phyloP scores from a whole-genome alignment of 2,888 invertebrate genomes.

The Habroteleia sp. region DNA sequence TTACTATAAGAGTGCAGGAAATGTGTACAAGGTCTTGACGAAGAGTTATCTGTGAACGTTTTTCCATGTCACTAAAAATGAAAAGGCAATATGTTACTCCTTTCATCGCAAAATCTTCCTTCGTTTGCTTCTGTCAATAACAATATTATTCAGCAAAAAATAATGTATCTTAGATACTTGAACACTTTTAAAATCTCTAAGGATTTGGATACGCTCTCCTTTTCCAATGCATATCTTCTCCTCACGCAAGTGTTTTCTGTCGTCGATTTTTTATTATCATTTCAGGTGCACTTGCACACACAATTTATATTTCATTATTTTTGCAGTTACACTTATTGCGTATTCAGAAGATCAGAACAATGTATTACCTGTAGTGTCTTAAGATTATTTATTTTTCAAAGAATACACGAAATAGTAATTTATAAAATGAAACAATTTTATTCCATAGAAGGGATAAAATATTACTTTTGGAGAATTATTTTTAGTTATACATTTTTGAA shows the following conservation, averaged over 20 bases:
- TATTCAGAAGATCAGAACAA: too few relatives aligned
- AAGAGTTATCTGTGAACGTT: constrained; percentile 62
- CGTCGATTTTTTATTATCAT: constrained; percentile 13
- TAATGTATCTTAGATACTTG: constrained; percentile 14
- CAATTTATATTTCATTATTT: constrained; percentile 35
- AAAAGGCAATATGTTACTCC: constrained; percentile 62
- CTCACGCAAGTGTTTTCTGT: neutral
- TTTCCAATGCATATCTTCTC: constrained; percentile 13
- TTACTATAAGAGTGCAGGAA: constrained; percentile 51
- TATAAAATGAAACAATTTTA: too few relatives aligned
- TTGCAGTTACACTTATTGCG: neutral
- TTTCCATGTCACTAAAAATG: constrained; percentile 61
- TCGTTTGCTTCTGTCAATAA: constrained; percentile 59
- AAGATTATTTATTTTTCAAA: too few relatives aligned
- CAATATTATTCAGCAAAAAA: constrained; percentile 50
- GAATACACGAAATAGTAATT: too few relatives aligned
- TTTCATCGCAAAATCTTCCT: constrained; percentile 53
- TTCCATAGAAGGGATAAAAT: too few relatives aligned
- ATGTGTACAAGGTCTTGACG: constrained; percentile 57
- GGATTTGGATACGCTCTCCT: constrained; percentile 21
- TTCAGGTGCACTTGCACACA: constrained; percentile 6
- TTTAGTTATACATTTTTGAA: too few relatives aligned
- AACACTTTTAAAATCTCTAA: constrained; percentile 7
- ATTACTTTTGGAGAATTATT: too few relatives aligned
- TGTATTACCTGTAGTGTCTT: too few relatives aligned